Percentiles rank a stretch among this genome's conserved stretches.
Evolutionary conservation across 2,113 vertebrate species (phyloP).

Genomic region (Mastomys natalensis): DNA sequence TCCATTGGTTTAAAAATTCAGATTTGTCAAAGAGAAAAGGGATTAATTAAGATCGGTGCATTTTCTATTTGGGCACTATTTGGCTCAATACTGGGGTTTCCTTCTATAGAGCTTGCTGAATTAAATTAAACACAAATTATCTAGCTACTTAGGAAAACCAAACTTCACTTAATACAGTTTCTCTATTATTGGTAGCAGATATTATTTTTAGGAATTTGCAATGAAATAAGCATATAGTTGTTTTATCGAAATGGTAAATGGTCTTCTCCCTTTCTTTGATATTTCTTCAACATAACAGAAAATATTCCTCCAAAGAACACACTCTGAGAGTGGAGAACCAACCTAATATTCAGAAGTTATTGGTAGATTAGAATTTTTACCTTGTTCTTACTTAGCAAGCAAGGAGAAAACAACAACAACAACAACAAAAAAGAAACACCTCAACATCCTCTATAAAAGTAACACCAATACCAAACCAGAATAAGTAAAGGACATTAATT

Average conservation of each 20-base stretch:
- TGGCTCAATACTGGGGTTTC: background rate
- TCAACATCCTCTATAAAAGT: constrained; percentile 46
- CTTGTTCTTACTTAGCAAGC: background rate
- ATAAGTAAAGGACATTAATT: constrained; percentile 37
- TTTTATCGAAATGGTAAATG: constrained; percentile 35
- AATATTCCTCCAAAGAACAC: background rate
- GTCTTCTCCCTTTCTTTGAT: background rate
- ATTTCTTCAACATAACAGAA: constrained; percentile 15
- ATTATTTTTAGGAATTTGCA: constrained; percentile 2
- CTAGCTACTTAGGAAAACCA: constrained; percentile 32
- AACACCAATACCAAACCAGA: constrained; percentile 41
- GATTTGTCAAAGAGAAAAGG: constrained; percentile 42
- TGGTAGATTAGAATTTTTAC: constrained; percentile 53
- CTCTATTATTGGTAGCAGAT: background rate
- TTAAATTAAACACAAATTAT: constrained; percentile 18
- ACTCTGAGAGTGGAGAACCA: background rate
- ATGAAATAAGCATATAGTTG: background rate
- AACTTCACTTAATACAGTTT: constrained; percentile 34
- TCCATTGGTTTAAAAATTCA: constrained; percentile 23
- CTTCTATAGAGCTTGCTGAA: background rate
- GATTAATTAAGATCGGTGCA: background rate
- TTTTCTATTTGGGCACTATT: background rate
- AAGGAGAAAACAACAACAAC: background rate
- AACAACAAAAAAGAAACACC: background rate
- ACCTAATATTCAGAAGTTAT: constrained; percentile 57